A percentile compares a stretch with the other conserved stretches of the same genome.
Evolutionary conservation across 2,113 vertebrate species (phyloP).

Genomic region (Callaeas wilsoni): DNA sequence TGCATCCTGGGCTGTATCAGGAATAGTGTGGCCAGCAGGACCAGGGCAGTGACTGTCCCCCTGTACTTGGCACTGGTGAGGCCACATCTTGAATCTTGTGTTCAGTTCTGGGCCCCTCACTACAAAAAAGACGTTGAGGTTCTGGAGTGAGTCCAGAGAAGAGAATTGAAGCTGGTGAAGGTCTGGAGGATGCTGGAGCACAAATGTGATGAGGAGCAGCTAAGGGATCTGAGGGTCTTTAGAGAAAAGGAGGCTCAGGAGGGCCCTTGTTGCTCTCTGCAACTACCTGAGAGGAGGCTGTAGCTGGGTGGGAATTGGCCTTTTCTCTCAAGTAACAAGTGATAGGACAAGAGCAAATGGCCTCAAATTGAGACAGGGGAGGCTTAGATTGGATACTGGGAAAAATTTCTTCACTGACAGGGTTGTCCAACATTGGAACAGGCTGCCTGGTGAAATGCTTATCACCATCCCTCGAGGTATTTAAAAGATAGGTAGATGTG

Average conservation of each 20-base stretch:
- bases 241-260: neutral
- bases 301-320: neutral
- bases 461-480: neutral
- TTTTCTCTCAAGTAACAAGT: neutral
- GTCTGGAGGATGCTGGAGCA: neutral
- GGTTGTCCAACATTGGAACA: neutral
- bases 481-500: neutral
- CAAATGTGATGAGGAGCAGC: neutral
- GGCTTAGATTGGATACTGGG: neutral
- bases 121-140: neutral
- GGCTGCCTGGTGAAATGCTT: neutral
- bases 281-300: neutral
- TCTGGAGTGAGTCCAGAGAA: neutral
- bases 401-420: neutral
- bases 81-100: fast-evolving
- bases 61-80: fast-evolving
- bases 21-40: neutral
- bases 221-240: neutral
- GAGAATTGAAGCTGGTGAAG: neutral
- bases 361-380: neutral
- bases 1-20: neutral
- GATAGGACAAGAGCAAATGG: neutral
- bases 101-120: neutral
- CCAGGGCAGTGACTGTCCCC: neutral
- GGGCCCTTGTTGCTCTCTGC: neutral